These are phyloP conservation scores for Upupa epops DNA, from an alignment of 2,113 vertebrate genomes.

Conservation along the genomic window DNA sequence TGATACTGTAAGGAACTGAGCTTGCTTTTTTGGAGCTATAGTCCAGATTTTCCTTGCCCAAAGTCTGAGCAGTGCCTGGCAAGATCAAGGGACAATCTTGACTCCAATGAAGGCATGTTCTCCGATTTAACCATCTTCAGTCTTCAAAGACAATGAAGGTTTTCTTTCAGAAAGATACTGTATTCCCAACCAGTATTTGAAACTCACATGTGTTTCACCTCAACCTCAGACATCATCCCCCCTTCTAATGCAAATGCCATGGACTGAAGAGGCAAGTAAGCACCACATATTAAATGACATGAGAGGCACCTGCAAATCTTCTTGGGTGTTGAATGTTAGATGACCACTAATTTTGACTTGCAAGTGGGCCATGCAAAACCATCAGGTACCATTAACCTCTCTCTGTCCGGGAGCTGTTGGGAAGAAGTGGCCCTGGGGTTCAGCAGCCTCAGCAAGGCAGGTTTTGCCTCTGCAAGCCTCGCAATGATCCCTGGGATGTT, in stretches of 20 bases:
- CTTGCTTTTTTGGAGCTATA: not conserved
- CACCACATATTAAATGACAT: rapidly evolving
- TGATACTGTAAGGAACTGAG: not conserved
- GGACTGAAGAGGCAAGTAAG: not conserved
- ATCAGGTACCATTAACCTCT: not conserved
- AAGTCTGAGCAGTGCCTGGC: not conserved
- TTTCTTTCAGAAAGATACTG: not conserved
- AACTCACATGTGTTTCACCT: not conserved
- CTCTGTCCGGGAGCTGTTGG: not conserved
- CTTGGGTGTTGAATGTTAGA: not conserved
- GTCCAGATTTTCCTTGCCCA: not conserved
- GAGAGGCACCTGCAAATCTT: not conserved
- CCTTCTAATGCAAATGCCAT: not conserved
- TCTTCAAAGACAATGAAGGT: not conserved
- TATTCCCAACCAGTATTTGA: not conserved
- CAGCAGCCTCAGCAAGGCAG: not conserved
- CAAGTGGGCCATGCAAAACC: not conserved
- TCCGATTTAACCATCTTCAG: not conserved
- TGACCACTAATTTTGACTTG: not conserved
- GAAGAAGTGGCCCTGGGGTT: not conserved
- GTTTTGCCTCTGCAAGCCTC: not conserved
- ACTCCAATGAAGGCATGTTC: not conserved
- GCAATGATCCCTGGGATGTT: not conserved
- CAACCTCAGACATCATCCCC: slow-evolving; percentile 3
- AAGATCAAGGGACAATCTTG: not conserved